Base-by-base conservation (phyloP, 2,888 invertebrate genomes). In the Phalera bucephala region DNA sequence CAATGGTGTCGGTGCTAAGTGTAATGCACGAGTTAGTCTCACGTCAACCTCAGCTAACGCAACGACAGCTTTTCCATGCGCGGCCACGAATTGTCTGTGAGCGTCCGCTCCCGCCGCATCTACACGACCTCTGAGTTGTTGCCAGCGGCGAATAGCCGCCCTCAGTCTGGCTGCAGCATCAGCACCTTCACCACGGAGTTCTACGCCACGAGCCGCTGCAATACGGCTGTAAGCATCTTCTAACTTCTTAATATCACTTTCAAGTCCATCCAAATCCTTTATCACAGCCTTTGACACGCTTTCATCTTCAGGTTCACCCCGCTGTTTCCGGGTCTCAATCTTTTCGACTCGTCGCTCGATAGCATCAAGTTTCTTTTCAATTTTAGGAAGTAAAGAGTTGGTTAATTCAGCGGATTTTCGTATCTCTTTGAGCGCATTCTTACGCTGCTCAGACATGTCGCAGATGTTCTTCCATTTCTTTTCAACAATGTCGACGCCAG, bases 401-500 rank as follows among this genome's bases (percentile, higher is more conserved):
- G 94, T 76, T 1, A 92, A 72, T 38, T 95, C 94, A 38, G 92
- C 93, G 0, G 92, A 91, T 71, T 94, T 95, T 2, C 83, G 80
- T 7, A 86, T 68, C 40, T 89, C 87, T 36, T 78, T 82, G 1
- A 89, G 67, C 0, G 79, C 67, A 5, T 63, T 74, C 52, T 87
- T 88, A 1, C 94, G 90, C 36, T 94, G 94, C 3, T 94, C 92
- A 0, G 95, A 95, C 66, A 92, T 91, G 1, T 92, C 92, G 64
- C 95, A 96, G 1, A 95, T 93, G 26, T 91, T 91, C 60, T 94
- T 95, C 96, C 96, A 96, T 46, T 95, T 92, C 65, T 92, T 93
- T 59, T 96, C 95, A 7, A 96, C 84, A 38, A 93, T 93, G 33
- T 94, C 93, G 32, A 93, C 92, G 0, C 94, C 93, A 0, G 87